Conservation (phyloP, 2,113 vertebrate genomes). For the Oenanthe oenanthe region DNA sequence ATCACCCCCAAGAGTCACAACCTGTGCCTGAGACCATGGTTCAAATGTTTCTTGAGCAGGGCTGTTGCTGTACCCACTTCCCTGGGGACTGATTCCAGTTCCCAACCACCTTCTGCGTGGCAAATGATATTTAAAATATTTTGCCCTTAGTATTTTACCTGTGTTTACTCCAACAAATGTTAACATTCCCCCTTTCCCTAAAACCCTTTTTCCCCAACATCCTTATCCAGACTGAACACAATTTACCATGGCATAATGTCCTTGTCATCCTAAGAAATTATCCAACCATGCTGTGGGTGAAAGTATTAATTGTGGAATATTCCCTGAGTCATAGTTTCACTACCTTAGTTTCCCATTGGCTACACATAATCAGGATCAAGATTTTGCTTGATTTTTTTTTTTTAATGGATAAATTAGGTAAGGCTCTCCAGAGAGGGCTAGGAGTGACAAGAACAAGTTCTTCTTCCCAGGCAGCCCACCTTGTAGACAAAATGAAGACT, state of each 20-base stretch:
- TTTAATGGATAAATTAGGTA: background rate
- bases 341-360: fast-evolving
- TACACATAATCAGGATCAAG: background rate
- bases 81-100: background rate
- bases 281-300: background rate
- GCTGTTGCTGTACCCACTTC: background rate
- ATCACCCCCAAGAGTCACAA: background rate
- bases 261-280: background rate
- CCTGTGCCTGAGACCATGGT: background rate
- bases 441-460: too few relatives aligned
- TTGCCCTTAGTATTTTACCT: background rate
- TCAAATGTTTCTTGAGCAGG: background rate
- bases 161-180: background rate
- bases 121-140: background rate
- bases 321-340: background rate
- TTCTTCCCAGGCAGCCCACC: background rate
- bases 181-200: background rate
- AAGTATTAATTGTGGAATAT: background rate
- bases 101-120: too few relatives aligned
- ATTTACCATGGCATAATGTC: background rate
- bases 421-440: fast-evolving
- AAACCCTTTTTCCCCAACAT: fast-evolving
- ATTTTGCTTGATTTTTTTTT: background rate
- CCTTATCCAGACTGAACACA: background rate
- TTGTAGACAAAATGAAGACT: background rate